Base-by-base conservation (phyloP, 2,888 invertebrate species). In the Polyommatus iphigenia region DNA sequence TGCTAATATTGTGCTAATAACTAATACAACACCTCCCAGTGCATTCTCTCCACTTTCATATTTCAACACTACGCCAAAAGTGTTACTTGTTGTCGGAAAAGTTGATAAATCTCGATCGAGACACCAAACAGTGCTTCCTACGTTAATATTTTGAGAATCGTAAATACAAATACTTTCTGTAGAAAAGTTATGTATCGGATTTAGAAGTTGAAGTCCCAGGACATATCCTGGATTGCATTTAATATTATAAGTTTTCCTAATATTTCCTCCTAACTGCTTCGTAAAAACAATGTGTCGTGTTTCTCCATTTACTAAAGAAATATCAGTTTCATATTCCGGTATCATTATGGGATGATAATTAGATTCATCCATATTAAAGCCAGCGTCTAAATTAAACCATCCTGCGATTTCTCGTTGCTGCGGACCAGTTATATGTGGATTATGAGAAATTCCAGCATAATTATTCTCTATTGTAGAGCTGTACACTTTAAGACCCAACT, bases 331-430 rank as follows among this genome's bases (percentile, higher is more conserved):
- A 76, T 95, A 94, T 80, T 95, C 94, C 0, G 98, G 98, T 79
- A 98, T 92, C 80, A 95, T 90, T 76, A 97, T 96, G 0, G 98
- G 97, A 80, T 95, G 95, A 85, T 97, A 97, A 83, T 96, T 96
- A 0, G 96, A 95, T 84, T 97, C 97, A 71, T 95, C 95, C 79
- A 95, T 91, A 81, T 95, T 95, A 78, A 95, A 95, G 81, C 96
- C 96, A 0, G 95, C 92, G 54, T 96, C 96, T 85, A 96, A 95
- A 82, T 95, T 95, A 84, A 98, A 98, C 99, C 99, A 99, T 7
- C 98, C 98, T 0, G 98, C 97, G 76, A 99, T 95, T 93, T 99
- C 99, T 86, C 98, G 95, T 89, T 99, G 99, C 85, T 98, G 97
- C 2, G 96, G 89, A 1, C 97, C 96, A 1, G 97, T 96, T 80